phyloP scores from a whole-genome alignment of 2,888 invertebrate species.

The Drosophila macrothrix region DNA sequence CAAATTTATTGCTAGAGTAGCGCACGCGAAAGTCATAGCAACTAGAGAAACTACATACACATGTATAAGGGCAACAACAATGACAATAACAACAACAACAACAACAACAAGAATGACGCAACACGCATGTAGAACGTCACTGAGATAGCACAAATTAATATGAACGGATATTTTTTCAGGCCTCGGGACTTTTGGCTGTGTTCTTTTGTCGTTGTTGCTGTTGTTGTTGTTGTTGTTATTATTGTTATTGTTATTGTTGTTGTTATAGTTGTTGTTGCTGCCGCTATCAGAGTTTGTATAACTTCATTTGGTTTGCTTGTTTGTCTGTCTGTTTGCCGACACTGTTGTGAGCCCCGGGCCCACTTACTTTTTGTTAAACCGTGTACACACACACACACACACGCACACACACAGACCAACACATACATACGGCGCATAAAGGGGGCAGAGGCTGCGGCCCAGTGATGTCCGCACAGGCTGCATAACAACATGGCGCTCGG shows the following conservation, averaged over 20 bases:
- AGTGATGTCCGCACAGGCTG: slow-evolving; percentile 52
- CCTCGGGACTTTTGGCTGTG: slow-evolving; percentile 37
- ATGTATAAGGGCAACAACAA: slow-evolving; percentile 1
- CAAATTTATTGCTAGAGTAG: slow-evolving; percentile 73
- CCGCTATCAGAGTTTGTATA: slow-evolving; percentile 71
- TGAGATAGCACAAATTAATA: slow-evolving; percentile 75
- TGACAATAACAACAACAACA: slow-evolving; percentile 17
- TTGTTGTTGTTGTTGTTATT: slow-evolving; percentile 18
- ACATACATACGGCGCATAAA: background rate
- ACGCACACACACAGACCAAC: background rate
- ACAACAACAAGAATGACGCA: slow-evolving; percentile 28
- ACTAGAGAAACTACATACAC: background rate
- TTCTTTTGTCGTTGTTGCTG: slow-evolving; percentile 2
- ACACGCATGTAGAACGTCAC: slow-evolving; percentile 68
- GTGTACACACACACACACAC: slow-evolving; percentile 41
- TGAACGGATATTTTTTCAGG: slow-evolving; percentile 58
- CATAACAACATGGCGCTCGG: slow-evolving; percentile 75
- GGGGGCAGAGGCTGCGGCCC: slow-evolving; percentile 20
- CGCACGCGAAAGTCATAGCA: slow-evolving; percentile 43
- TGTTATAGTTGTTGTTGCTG: slow-evolving; percentile 24
- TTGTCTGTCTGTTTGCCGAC: slow-evolving; percentile 35
- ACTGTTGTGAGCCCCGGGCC: slow-evolving; percentile 40
- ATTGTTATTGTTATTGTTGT: slow-evolving; percentile 13
- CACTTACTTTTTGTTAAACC: slow-evolving; percentile 62
- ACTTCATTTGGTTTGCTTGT: slow-evolving; percentile 70